Evolutionary conservation across 2,888 invertebrate genomes (phyloP).

Genomic region (Drosophila formosana): DNA sequence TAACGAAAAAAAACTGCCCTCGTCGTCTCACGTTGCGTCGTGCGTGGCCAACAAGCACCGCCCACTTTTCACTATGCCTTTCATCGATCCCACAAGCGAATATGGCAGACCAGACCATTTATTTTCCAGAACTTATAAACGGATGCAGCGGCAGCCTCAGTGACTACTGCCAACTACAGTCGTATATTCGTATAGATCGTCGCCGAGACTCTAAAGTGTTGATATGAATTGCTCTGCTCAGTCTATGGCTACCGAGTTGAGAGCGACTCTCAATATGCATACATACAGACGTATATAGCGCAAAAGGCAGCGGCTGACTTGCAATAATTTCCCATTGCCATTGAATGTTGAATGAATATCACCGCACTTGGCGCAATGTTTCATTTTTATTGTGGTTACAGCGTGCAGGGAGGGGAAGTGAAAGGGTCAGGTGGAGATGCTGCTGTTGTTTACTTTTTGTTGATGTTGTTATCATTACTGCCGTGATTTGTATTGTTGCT

Average conservation of each 20-base stretch:
- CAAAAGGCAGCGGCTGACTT: constrained; percentile 72
- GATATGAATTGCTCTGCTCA: constrained; percentile 25
- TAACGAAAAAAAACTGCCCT: constrained; percentile 44
- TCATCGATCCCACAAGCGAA: constrained; percentile 70
- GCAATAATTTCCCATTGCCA: constrained; percentile 71
- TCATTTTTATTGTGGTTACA: constrained; percentile 54
- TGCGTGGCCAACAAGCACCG: constrained; percentile 66
- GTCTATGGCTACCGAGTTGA: constrained; percentile 59
- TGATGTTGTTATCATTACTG: constrained; percentile 68
- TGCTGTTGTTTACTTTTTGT: constrained; percentile 51
- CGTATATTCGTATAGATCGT: constrained; percentile 44
- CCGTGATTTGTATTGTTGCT: constrained; percentile 72
- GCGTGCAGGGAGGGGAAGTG: neutral
- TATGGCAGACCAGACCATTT: constrained; percentile 58
- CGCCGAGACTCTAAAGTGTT: constrained; percentile 23
- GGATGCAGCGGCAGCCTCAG: constrained; percentile 49
- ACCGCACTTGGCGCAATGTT: constrained; percentile 70
- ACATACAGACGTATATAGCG: constrained; percentile 18
- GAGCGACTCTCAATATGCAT: constrained; percentile 14
- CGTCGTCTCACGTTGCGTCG: constrained; percentile 35
- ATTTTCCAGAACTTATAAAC: constrained; percentile 49
- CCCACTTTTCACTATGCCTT: constrained; percentile 72
- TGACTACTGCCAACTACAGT: constrained; percentile 18
- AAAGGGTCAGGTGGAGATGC: constrained; percentile 15
- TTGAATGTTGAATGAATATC: constrained; percentile 67